phyloP scores from a whole-genome alignment of 2,797 vertebrate genomes.

The Sebastes reedi region DNA sequence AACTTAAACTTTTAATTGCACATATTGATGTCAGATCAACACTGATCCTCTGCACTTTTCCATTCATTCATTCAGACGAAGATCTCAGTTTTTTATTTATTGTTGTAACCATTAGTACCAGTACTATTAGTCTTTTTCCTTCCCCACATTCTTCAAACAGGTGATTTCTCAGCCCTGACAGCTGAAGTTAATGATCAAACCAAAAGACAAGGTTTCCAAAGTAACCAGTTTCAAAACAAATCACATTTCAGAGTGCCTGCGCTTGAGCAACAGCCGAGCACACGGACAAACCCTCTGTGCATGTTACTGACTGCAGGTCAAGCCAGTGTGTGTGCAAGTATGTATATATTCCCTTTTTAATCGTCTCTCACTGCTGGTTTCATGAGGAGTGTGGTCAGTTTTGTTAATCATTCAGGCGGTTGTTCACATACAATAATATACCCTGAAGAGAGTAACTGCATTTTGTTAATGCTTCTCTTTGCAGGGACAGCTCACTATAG shows the following conservation, averaged over 20 bases:
- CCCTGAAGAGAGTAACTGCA: background rate
- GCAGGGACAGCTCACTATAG: background rate
- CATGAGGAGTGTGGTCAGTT: background rate
- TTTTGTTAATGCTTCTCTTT: slow-evolving; percentile 12
- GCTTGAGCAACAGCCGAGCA: slow-evolving; percentile 39
- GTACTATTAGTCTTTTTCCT: background rate
- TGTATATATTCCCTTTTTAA: background rate
- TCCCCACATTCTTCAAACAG: slow-evolving; percentile 29
- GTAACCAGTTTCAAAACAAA: slow-evolving; percentile 66
- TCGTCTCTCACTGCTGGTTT: background rate
- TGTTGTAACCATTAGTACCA: background rate
- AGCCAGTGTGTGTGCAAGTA: background rate
- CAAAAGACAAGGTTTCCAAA: slow-evolving; percentile 62
- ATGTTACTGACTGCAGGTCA: slow-evolving; percentile 13
- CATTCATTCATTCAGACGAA: background rate
- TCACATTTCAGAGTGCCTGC: slow-evolving; percentile 27
- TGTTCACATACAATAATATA: background rate
- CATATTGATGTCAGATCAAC: background rate
- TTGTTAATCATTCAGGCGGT: background rate
- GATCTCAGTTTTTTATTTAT: background rate
- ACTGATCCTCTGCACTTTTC: background rate
- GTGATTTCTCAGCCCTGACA: slow-evolving; percentile 53
- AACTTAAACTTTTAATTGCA: background rate
- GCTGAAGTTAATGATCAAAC: slow-evolving; percentile 80
- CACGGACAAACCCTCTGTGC: background rate